Evolutionary conservation across 2,888 invertebrate genomes (phyloP).

Genomic region (Flexamia atlantica): DNA sequence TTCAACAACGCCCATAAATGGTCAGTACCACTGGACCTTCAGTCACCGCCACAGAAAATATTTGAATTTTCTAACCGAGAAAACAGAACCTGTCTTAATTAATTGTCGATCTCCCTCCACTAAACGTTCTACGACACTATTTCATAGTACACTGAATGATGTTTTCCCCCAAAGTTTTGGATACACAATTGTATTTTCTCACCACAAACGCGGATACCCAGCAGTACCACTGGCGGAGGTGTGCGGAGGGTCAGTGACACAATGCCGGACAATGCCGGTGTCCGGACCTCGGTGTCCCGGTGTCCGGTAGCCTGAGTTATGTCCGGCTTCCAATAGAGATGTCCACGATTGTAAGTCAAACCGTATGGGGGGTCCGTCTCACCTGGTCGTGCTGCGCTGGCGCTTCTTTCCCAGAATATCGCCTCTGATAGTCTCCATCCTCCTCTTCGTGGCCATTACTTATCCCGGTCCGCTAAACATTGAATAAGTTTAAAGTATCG

Average conservation of each 20-base stretch:
- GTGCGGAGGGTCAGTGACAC: conserved; percentile 42
- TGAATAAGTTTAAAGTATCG: conserved; percentile 9
- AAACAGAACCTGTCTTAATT: too few species aligned
- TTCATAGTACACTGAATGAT: too few species aligned
- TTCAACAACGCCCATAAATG: too few species aligned
- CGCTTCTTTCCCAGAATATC: conserved; percentile 31
- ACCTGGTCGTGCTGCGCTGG: background rate
- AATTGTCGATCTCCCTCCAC: too few species aligned
- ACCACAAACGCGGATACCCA: too few species aligned
- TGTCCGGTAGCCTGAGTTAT: conserved; percentile 59
- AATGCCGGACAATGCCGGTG: conserved; percentile 28
- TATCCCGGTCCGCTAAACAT: background rate
- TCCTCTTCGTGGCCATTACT: background rate
- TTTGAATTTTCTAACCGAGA: too few species aligned
- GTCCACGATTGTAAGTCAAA: conserved; percentile 56
- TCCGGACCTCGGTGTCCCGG: background rate
- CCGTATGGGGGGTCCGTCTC: conserved; percentile 43
- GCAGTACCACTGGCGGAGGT: too few species aligned
- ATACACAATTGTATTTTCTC: too few species aligned
- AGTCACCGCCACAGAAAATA: too few species aligned
- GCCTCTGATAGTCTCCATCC: background rate
- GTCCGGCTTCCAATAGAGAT: conserved; percentile 55
- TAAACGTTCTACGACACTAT: too few species aligned
- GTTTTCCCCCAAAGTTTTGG: too few species aligned
- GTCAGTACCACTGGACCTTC: too few species aligned